A percentile compares a stretch with the other conserved stretches of the same genome.
Evolutionary conservation across 2,113 vertebrate genomes (phyloP).

Genomic region (Chionis minor): DNA sequence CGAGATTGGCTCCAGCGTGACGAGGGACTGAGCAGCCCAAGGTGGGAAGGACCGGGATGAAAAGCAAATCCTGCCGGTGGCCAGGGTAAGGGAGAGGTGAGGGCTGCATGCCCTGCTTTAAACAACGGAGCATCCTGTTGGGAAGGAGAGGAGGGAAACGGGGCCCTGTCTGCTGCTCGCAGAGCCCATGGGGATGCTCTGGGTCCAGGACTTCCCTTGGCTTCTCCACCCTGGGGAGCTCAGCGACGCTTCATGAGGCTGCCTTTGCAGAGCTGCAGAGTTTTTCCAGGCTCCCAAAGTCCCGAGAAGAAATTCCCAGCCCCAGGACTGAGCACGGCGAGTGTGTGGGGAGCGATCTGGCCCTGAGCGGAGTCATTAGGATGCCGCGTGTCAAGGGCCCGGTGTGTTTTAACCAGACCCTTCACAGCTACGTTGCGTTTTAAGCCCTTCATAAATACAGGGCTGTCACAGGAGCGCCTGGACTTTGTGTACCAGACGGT

Average conservation of each 20-base stretch:
- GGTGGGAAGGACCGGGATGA: neutral
- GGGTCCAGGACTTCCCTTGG: rapidly evolving
- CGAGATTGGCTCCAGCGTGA: rapidly evolving
- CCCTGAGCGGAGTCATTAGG: rapidly evolving
- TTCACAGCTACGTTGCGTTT: neutral
- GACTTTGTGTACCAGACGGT: constrained; percentile 8
- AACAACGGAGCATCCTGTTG: neutral
- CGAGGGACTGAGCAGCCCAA: neutral
- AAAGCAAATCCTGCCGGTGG: rapidly evolving
- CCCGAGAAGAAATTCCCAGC: neutral
- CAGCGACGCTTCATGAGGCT: neutral
- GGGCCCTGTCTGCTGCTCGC: rapidly evolving
- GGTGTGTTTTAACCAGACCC: neutral
- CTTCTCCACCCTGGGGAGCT: neutral
- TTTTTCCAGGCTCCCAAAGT: neutral
- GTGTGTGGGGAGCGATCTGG: neutral
- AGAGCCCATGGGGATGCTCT: neutral
- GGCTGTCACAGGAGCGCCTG: constrained; percentile 5
- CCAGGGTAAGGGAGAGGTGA: neutral
- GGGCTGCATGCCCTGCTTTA: rapidly evolving
- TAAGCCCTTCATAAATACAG: constrained; percentile 45
- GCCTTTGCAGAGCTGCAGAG: neutral
- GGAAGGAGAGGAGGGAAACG: neutral
- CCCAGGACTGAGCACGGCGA: rapidly evolving
- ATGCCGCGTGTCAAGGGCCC: neutral